Evolutionary conservation across 1,140 invertebrate genomes (phyloP).

Genomic region (Vanessa atalanta): DNA sequence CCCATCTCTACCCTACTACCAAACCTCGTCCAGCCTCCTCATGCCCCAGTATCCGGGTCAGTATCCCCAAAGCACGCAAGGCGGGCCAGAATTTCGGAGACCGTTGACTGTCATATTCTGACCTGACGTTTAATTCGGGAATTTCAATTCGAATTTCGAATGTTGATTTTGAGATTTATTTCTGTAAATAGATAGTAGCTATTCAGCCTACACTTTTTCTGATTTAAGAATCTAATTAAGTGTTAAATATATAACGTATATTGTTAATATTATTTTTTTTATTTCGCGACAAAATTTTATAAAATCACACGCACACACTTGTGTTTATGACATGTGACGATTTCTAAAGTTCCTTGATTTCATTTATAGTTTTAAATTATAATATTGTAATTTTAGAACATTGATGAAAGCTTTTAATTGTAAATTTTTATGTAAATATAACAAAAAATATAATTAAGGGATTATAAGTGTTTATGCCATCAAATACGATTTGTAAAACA

Average conservation of each 20-base stretch:
- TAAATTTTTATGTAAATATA: conserved; percentile 46
- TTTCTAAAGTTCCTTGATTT: conserved; percentile 62
- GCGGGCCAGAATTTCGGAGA: conserved; percentile 86
- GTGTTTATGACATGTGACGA: conserved; percentile 31
- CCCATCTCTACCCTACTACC: conserved; percentile 84
- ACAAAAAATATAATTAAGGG: conserved; percentile 7
- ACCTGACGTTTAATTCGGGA: conserved; percentile 82
- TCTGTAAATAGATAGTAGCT: conserved; percentile 20
- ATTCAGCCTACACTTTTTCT: neutral
- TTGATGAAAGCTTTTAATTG: conserved; percentile 38
- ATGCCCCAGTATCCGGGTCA: conserved; percentile 85
- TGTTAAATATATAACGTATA: neutral
- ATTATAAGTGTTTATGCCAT: conserved; percentile 27
- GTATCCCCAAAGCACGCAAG: conserved; percentile 79
- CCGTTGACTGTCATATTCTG: conserved; percentile 93
- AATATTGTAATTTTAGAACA: conserved; percentile 39
- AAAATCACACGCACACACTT: neutral
- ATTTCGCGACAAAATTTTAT: neutral
- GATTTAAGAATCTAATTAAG: neutral
- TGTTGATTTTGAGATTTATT: conserved; percentile 10
- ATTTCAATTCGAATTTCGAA: conserved; percentile 16
- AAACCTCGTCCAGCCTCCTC: conserved; percentile 81
- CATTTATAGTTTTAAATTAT: conserved; percentile 43
- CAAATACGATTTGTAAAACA: neutral
- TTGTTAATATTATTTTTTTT: neutral